Evolutionary conservation across 2,888 invertebrate species (phyloP).

Genomic region (Apotomis turbidana): DNA sequence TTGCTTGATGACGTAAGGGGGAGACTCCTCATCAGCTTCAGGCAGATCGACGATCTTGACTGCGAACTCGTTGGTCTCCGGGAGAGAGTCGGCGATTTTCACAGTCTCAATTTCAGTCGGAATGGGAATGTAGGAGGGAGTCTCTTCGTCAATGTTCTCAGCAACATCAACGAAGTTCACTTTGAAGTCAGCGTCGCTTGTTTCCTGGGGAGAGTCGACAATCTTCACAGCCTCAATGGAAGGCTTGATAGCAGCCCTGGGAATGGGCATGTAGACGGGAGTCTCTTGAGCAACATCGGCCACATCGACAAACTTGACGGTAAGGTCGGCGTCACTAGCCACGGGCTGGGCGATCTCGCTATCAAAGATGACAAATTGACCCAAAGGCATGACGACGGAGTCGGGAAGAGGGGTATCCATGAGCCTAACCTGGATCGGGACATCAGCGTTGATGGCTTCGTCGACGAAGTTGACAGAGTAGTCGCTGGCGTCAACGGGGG

Average conservation of each 20-base stretch:
- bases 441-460: slow-evolving; percentile 26
- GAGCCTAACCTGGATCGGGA: slow-evolving; percentile 10
- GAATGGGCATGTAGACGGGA: slow-evolving; percentile 27
- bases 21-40: too few relatives aligned
- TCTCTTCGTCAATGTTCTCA: neutral
- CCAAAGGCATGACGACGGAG: slow-evolving; percentile 25
- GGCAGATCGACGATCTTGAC: too few relatives aligned
- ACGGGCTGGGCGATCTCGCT: slow-evolving; percentile 41
- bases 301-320: slow-evolving; percentile 29
- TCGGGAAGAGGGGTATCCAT: slow-evolving; percentile 10
- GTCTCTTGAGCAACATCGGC: slow-evolving; percentile 31
- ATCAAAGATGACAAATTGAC: slow-evolving; percentile 14
- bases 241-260: neutral
- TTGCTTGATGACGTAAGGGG: too few relatives aligned
- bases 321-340: slow-evolving; percentile 19
- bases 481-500: slow-evolving; percentile 16
- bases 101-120: too few relatives aligned
- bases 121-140: too few relatives aligned
- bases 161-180: slow-evolving; percentile 23
- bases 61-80: too few relatives aligned
- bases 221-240: neutral
- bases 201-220: neutral
- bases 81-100: too few relatives aligned
- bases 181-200: neutral
- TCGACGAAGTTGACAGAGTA: slow-evolving; percentile 3